These are phyloP conservation scores for Ctenodactylus gundi DNA, from an alignment of 2,113 vertebrate species.

Conservation along the genomic window DNA sequence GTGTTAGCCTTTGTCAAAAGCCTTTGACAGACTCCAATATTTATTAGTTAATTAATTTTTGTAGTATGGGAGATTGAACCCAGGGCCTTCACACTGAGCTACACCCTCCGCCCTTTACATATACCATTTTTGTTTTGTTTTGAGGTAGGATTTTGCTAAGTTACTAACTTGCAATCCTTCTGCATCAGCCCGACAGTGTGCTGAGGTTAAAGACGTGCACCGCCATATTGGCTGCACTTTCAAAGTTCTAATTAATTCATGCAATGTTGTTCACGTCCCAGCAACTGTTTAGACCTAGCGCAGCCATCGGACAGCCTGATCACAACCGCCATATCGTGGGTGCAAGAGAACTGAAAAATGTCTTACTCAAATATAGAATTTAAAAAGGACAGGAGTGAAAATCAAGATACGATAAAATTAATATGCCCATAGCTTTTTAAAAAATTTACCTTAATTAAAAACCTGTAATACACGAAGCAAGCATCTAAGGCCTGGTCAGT, in stretches of 20 bases:
- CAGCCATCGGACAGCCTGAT: neutral
- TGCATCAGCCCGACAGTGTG: too few relatives aligned
- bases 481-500: neutral
- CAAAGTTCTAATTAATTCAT: neutral
- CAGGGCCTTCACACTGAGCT: too few relatives aligned
- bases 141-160: too few relatives aligned
- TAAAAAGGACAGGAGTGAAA: neutral
- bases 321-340: neutral
- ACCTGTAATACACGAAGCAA: neutral
- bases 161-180: too few relatives aligned
- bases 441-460: slow-evolving; percentile 37
- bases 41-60: too few relatives aligned
- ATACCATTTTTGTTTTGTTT: too few relatives aligned
- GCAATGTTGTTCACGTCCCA: neutral
- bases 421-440: neutral
- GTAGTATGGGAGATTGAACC: too few relatives aligned
- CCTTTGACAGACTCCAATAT: too few relatives aligned
- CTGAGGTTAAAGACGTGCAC: too few relatives aligned
- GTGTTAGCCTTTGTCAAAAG: neutral
- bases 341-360: neutral
- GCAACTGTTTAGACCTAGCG: neutral
- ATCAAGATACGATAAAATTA: neutral
- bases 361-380: neutral
- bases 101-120: too few relatives aligned
- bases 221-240: too few relatives aligned